Evolutionary conservation across 30 jellyfish, hydroid and myxozoan genomes (phyloP), one percentile per base, ranked within the genome.

Genomic region (Mastigias papua): DNA sequence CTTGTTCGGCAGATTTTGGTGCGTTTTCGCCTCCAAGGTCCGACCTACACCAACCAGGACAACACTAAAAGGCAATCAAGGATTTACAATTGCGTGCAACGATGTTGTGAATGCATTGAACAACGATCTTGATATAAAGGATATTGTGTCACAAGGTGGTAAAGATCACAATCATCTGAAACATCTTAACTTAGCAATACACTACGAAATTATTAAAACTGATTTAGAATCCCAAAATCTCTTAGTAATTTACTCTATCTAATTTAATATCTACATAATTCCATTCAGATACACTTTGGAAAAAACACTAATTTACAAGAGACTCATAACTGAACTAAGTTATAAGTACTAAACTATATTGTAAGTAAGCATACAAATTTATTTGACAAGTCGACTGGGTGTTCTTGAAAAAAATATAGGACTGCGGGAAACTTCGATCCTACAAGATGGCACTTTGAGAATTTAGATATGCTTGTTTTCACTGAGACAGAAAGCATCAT

Each of bases 21-120:
- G 96, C 96, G 64, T 57, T 33, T 50, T 71, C 66, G 9, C 96
- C 96, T 21, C 96, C 96, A 61, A 88, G 22, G 65, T 58, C 46
- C 33, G 96, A 76, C 51, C 73, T 88, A 30, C 82, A 90, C 96
- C 96, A 88, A 31, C 96, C 96, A 65, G 96, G 96, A 46, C 96
- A 88, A 34, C 96, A 88, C 96, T 88, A 35, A 27, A 72, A 66
- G 31, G 37, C 70, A 63, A 63, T 9, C 54, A 42, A 42, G 13
- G 7, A 15, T 4, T 42, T 42, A 42, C 54, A 42, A 42, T 4
- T 42, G 54, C 7, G 7, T 42, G 13, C 54, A 42, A 42, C 13
- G 13, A 42, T 42, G 13, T 42, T 42, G 54, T 42, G 13, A 42
- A 8, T 42, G 13, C 13, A 8, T 42, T 15, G 13, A 42, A 42